Evolutionary conservation across 2,888 invertebrate genomes (phyloP), one percentile per base, ranked within the genome.

Genomic region (Euzetes globulus): DNA sequence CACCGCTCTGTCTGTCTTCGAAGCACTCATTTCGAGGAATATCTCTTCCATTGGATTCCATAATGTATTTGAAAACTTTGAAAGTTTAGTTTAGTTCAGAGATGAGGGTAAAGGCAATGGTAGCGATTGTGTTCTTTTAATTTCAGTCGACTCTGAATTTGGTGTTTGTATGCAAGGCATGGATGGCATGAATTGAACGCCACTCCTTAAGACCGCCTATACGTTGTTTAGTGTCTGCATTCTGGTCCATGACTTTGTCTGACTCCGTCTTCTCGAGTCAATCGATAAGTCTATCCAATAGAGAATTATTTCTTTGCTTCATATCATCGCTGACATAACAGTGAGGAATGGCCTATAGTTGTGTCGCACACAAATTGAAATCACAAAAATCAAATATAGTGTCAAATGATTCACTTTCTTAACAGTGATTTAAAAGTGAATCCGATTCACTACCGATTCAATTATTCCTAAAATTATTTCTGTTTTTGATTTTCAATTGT

Each of bases 201-300:
- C 68, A 68, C 68, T 68, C 68, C 68, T 68, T 45, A 22, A 2
- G 68, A 45, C 68, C 68, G 68, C 68, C 68, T 68, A 41, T 29
- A 45, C 37, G 68, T 41, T 37, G 22, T 68, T 68, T 68, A 68
- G 68, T 68, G 22, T 68, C 37, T 37, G 37, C 37, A 41, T 68
- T 68, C 7, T 68, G 68, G 68, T 68, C 41, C 41, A 68, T 68
- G 68, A 68, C 45, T 68, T 68, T 68, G 68, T 37, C 4, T 68
- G 25, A 68, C 68, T 68, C 68, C 68, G 68, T 68, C 68, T 68
- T 68, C 22, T 68, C 41, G 19, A 37, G 45, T 68, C 68, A 68
- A 68, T 68, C 68, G 68, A 68, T 68, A 41, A 45, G 45, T 17
- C 45, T 22, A 68, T 68, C 68, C 68, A 68, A 68, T 68, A 68